Evolutionary conservation across 2,797 vertebrate species (phyloP).

Genomic region (Mormyrus hasselquistii): DNA sequence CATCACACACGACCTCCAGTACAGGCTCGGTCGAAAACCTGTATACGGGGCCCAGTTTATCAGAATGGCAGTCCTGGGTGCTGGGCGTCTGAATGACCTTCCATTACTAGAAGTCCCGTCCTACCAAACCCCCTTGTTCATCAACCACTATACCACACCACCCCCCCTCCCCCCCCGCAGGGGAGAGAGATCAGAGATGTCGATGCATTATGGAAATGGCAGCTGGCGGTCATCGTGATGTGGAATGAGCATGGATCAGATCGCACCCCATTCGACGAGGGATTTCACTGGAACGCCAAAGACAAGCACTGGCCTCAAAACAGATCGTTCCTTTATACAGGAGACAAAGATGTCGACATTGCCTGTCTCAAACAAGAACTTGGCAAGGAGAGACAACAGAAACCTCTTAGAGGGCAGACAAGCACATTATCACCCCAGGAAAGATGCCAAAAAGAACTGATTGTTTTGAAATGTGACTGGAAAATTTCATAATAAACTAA

Average conservation of each 20-base stretch:
- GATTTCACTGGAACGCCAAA: not conserved
- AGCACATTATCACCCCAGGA: not conserved
- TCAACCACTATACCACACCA: not conserved
- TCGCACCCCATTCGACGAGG: not conserved
- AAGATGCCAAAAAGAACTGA: not conserved
- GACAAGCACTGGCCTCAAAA: not conserved
- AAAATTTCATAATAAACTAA: not conserved
- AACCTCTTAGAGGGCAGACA: not conserved
- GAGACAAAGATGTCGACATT: not conserved
- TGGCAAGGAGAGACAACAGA: not conserved
- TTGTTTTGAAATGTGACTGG: constrained; percentile 2
- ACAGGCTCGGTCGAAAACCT: not conserved
- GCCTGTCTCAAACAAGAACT: not conserved
- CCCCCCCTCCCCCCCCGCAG: not conserved
- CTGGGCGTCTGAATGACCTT: not conserved
- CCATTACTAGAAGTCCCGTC: not conserved
- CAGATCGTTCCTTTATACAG: not conserved
- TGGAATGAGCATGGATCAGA: not conserved
- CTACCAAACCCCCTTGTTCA: not conserved
- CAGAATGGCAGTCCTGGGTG: not conserved
- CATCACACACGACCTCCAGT: not conserved
- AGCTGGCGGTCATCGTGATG: not conserved
- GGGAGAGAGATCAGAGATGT: not conserved
- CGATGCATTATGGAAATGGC: not conserved
- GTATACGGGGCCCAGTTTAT: not conserved